phyloP scores from a whole-genome alignment of 1,140 invertebrate species.

The Zaprionus tsacasi region DNA sequence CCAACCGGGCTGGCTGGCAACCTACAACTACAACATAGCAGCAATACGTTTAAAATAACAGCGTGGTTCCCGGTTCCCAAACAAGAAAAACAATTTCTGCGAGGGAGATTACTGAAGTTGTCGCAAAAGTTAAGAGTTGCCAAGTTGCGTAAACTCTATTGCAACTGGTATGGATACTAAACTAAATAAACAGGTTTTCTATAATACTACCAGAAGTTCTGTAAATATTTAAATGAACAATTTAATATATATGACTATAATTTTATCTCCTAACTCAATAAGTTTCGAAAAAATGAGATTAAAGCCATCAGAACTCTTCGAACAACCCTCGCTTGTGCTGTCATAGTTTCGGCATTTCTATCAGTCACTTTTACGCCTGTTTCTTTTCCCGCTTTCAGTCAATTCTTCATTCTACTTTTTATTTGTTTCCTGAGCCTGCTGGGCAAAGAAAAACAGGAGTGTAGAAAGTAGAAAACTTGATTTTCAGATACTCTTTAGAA shows the following conservation, averaged over 20 bases:
- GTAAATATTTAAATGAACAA: neutral
- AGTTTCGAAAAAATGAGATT: too few species aligned
- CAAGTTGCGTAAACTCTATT: neutral
- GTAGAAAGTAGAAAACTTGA: neutral
- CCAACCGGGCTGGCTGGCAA: constrained; percentile 8
- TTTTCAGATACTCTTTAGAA: neutral
- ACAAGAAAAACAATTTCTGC: constrained; percentile 39
- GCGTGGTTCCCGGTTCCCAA: constrained; percentile 48
- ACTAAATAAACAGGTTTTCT: neutral
- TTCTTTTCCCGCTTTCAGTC: constrained; percentile 46
- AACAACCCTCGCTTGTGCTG: constrained; percentile 43
- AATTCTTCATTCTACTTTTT: constrained; percentile 13
- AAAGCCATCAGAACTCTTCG: neutral
- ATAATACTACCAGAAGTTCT: neutral
- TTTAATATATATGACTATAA: neutral
- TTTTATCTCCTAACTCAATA: too few species aligned
- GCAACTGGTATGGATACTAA: neutral
- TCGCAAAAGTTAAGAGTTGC: constrained; percentile 1
- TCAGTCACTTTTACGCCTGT: constrained; percentile 64
- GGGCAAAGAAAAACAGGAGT: constrained; percentile 41
- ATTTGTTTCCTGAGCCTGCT: constrained; percentile 4
- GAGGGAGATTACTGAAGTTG: constrained; percentile 27
- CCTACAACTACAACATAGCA: constrained; percentile 15
- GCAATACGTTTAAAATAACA: constrained; percentile 80
- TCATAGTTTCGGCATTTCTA: constrained; percentile 67